phyloP scores from a whole-genome alignment of 2,797 vertebrate genomes.

The Spinus pinus region DNA sequence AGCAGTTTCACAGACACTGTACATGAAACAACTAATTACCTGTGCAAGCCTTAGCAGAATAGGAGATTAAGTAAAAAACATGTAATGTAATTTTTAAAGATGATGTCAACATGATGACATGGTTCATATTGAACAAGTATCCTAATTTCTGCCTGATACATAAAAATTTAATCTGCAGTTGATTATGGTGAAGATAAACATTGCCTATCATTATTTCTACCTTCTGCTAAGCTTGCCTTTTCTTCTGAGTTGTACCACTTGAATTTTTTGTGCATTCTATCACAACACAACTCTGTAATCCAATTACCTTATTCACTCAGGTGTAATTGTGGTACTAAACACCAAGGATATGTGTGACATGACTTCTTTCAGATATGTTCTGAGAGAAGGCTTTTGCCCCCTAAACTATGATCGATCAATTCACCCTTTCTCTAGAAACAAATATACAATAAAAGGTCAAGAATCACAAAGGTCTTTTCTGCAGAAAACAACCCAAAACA shows the following conservation, averaged over 20 bases:
- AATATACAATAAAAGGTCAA: not conserved
- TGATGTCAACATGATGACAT: not conserved
- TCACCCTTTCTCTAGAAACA: not conserved
- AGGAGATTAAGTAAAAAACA: not conserved
- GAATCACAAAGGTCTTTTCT: not conserved
- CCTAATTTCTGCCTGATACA: not conserved
- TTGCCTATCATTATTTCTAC: not conserved
- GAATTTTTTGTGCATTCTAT: not conserved
- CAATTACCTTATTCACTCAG: not conserved
- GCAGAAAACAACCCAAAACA: not conserved
- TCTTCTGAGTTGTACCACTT: not conserved
- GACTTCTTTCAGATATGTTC: not conserved
- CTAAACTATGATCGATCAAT: not conserved
- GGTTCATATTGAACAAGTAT: not conserved
- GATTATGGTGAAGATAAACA: not conserved
- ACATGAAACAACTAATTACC: not conserved
- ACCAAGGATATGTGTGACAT: not conserved
- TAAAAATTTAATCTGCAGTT: not conserved
- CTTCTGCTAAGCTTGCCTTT: not conserved
- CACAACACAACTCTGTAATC: not conserved
- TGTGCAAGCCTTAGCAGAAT: not conserved
- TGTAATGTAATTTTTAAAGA: not conserved
- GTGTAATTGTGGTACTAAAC: not conserved
- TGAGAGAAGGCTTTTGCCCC: not conserved
- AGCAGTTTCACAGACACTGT: not conserved